Conservation (phyloP, 2,113 vertebrate species). For the Puma concolor region DNA sequence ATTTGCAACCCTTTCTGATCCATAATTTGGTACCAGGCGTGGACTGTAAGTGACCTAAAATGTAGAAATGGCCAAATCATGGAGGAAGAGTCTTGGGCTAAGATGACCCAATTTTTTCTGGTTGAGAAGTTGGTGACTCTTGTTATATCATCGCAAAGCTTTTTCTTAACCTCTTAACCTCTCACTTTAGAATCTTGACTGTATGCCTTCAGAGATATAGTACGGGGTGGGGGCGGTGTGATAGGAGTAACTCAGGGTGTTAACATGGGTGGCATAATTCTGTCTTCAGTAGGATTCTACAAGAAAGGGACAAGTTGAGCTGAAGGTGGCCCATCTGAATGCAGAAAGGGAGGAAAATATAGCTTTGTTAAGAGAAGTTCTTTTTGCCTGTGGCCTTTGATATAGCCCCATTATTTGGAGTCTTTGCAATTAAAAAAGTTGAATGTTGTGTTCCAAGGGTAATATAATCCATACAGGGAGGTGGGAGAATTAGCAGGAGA, state of each 20-base stretch:
- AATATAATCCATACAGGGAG: neutral
- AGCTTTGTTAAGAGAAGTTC: neutral
- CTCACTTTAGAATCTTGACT: neutral
- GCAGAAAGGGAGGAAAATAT: neutral
- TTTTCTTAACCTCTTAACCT: neutral
- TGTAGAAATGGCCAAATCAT: neutral
- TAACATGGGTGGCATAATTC: neutral
- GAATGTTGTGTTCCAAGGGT: neutral
- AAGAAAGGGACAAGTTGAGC: neutral
- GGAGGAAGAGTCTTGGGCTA: neutral
- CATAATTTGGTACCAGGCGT: neutral
- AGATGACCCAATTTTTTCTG: neutral
- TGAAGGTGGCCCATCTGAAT: neutral
- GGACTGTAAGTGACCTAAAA: neutral
- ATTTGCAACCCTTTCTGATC: neutral
- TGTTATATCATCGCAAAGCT: neutral
- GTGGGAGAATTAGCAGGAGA: neutral
- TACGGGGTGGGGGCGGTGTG: neutral
- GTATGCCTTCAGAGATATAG: neutral
- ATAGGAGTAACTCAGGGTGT: neutral
- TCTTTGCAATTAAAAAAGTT: neutral
- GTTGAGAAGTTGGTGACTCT: neutral
- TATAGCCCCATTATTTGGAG: neutral
- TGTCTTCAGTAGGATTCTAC: neutral
- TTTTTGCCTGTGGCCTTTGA: neutral